Evolutionary conservation across 2,888 invertebrate genomes (phyloP).

Genomic region (Callinectes sapidus): DNA sequence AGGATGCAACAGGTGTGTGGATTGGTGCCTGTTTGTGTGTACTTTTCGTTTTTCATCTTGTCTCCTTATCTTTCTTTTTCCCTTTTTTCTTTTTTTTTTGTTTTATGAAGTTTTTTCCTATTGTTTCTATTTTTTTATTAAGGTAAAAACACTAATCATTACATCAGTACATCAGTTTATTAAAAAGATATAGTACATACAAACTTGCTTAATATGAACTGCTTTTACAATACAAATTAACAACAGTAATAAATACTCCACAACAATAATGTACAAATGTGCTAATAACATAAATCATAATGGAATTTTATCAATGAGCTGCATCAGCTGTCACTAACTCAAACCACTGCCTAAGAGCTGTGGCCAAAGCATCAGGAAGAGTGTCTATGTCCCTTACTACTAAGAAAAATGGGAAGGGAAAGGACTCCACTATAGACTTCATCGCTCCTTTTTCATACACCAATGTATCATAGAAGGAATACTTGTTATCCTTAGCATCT

Average conservation of each 20-base stretch:
- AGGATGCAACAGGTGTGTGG: too few relatives aligned
- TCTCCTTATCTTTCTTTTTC: too few relatives aligned
- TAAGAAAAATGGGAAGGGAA: constrained; percentile 98
- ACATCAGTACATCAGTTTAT: not conserved
- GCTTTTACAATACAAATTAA: not conserved
- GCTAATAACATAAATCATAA: not conserved
- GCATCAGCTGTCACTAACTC: constrained; percentile 85
- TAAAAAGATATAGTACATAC: not conserved
- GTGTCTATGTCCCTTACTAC: constrained; percentile 92
- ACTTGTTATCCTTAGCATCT: constrained; percentile 94
- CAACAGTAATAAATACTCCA: not conserved
- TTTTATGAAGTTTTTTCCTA: too few relatives aligned
- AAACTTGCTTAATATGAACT: not conserved
- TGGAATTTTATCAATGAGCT: constrained; percentile 24
- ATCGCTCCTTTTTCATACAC: constrained; percentile 85
- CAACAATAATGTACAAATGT: constrained; percentile 34
- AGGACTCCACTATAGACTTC: constrained; percentile 92
- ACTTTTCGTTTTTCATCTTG: too few relatives aligned
- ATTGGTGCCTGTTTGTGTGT: too few relatives aligned
- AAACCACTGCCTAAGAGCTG: constrained; percentile 98
- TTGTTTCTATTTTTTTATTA: not conserved
- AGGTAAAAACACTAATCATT: not conserved
- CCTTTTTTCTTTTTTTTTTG: too few relatives aligned
- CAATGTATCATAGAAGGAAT: constrained; percentile 92
- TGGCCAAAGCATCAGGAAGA: constrained; percentile 92